These are phyloP conservation scores for Prionace glauca DNA, from an alignment of 2,797 vertebrate species.

Conservation along the genomic window DNA sequence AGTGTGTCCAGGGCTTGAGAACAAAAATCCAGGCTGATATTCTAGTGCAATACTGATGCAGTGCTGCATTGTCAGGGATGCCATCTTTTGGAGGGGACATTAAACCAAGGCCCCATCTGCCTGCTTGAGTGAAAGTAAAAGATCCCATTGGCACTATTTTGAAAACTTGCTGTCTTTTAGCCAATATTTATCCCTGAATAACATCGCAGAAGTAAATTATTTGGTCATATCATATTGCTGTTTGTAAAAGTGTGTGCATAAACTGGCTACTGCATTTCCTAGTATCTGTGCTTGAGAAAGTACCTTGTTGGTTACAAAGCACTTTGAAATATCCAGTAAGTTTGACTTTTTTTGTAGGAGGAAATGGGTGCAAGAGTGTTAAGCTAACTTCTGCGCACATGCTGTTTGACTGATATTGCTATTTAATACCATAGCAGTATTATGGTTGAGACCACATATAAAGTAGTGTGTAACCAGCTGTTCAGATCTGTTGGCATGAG, in stretches of 20 bases:
- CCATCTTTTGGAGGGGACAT: neutral
- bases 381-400: neutral
- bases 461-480: conserved; percentile 11
- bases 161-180: neutral
- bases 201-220: neutral
- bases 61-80: neutral
- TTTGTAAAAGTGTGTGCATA: neutral
- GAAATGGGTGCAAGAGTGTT: neutral
- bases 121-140: neutral
- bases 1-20: neutral
- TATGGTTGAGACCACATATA: neutral
- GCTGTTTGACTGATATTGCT: neutral
- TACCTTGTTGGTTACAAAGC: neutral
- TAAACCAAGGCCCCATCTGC: neutral
- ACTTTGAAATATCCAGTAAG: neutral
- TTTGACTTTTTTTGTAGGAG: neutral
- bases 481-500: neutral
- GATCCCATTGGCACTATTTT: neutral
- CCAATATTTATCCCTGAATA: neutral
- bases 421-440: neutral
- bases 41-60: neutral
- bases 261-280: neutral
- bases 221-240: neutral
- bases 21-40: neutral
- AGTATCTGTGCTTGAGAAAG: neutral